Evolutionary conservation across 2,888 invertebrate species (phyloP), one percentile per base, ranked within the genome.

Genomic region (Ephialtes manifestator): DNA sequence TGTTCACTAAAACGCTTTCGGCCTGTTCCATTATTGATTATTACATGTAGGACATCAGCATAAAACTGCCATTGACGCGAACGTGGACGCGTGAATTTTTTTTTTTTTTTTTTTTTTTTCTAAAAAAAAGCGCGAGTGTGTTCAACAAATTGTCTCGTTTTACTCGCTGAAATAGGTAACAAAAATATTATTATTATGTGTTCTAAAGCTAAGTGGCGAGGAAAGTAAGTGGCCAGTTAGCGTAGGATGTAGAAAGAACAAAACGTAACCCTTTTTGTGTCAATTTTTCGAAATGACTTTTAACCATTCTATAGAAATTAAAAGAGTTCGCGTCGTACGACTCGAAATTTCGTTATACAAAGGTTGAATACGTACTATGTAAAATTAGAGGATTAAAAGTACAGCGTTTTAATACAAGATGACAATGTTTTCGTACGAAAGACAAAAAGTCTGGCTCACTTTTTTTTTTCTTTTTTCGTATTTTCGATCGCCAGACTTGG

Each of bases 291-390:
- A 24, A 63, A 53, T 43, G 18, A 78, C 18, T 28, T 84, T 82
- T 58, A 20, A 53, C 43, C 28, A 76, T 67, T 83, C 5, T 78
- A 68, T 63, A 13, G 65, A 84, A 81, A 81, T 76, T 65, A 35
- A 31, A 58, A 53, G 48, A 83, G 13, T 20, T 10, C 68, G 55
- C 31, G 63, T 8, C 8, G 46, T 51, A 75, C 70, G 72, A 79
- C 72, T 65, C 51, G 79, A 70, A 48, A 74, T 78, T 82, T 82
- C 60, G 67, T 77, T 75, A 46, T 58, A 75, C 68, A 87, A 87
- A 87, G 84, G 83, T 87, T 87, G 80, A 87, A 85, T 85, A 81
- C 63, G 75, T 80, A 74, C 51, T 80, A 79, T 75, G 84, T 78
- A 70, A 24, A 24, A 82, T 76, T 71, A 76, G 72, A 72, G 24